Base-by-base conservation (phyloP, 1,140 invertebrate species). In the Archivesica marissinica region DNA sequence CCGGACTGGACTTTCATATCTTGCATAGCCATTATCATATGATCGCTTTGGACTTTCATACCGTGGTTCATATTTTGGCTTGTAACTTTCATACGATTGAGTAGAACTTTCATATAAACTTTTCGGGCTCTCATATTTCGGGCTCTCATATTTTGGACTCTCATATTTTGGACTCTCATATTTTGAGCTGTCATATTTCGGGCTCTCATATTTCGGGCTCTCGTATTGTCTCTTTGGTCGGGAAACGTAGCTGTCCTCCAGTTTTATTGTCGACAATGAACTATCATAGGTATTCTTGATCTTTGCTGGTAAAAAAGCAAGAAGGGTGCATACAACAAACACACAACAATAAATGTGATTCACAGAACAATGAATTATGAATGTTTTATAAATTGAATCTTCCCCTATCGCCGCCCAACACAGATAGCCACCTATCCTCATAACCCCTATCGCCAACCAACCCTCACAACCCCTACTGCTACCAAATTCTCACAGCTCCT, bases 151-250 rank as follows among this genome's bases (percentile, higher is more conserved):
- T 2, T 30, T 68, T 17, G 54, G 17, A 25, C 52, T 56, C 52
- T 56, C 52, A 56, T 56, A 44, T 41, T 39, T 33, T 15, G 70
- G 70, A 30, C 39, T 44, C 20, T 70, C 66, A 39, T 70, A 70
- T 20, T 11, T 13, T 13, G 59, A 47, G 35, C 52, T 68, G 4
- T 79, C 77, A 33, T 50, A 66, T 30, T 38, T 76, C 6, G 56
- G 54, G 25, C 59, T 79, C 35, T 79, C 77, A 28, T 75, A 70
- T 20, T 39, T 38, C 38, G 77, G 77, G 41, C 77, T 79, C 35
- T 79, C 77, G 23, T 79, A 79, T 25, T 59, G 41, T 15, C 41
- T 44, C 77, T 66, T 79, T 23, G 74, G 44, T 28, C 41, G 39
- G 4, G 68, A 2, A 0, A 33, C 13, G 41, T 47, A 72, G 20